Conservation (phyloP, 53 echinoderm and acorn worm species). For the Actinopyga echinites region DNA sequence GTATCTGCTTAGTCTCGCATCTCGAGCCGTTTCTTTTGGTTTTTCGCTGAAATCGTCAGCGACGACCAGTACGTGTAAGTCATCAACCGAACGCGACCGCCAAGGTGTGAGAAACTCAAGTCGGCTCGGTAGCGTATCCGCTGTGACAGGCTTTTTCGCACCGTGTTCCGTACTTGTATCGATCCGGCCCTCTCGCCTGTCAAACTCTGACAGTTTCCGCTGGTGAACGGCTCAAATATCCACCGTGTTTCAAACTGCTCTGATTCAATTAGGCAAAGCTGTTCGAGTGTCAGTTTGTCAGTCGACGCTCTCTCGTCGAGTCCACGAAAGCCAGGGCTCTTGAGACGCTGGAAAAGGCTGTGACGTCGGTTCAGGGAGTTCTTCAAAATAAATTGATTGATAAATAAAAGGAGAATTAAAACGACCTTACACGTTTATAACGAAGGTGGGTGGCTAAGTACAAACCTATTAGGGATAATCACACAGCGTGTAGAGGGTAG, state of each 20-base stretch:
- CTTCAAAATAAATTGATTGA: constrained; percentile 42
- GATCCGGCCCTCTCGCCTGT: constrained; percentile 47
- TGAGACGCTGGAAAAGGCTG: constrained; percentile 24
- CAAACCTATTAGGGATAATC: constrained; percentile 37
- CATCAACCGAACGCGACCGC: constrained; percentile 17
- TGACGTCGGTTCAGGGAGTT: constrained; percentile 33
- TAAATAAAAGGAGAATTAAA: constrained; percentile 17
- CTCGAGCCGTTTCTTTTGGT: constrained; percentile 31
- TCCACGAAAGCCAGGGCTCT: constrained; percentile 36
- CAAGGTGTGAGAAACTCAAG: constrained; percentile 17
- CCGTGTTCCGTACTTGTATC: constrained; percentile 41
- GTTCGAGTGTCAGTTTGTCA: constrained; percentile 33
- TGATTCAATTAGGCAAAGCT: constrained; percentile 44
- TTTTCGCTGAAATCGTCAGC: background rate
- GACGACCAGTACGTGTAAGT: background rate
- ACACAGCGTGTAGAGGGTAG: constrained; percentile 26
- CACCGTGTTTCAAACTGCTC: constrained; percentile 15
- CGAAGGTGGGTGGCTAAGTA: constrained; percentile 36
- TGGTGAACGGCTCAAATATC: constrained; percentile 42
- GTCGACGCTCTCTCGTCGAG: constrained; percentile 28
- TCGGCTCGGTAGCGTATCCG: constrained; percentile 36
- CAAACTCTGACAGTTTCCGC: constrained; percentile 39
- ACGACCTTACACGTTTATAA: background rate
- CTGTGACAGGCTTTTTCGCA: constrained; percentile 42
- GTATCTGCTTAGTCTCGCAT: background rate